Percentiles rank a stretch among this genome's conserved stretches.
Conservation (phyloP, 2,888 invertebrate species). For the Drosophila austrosaltans region DNA sequence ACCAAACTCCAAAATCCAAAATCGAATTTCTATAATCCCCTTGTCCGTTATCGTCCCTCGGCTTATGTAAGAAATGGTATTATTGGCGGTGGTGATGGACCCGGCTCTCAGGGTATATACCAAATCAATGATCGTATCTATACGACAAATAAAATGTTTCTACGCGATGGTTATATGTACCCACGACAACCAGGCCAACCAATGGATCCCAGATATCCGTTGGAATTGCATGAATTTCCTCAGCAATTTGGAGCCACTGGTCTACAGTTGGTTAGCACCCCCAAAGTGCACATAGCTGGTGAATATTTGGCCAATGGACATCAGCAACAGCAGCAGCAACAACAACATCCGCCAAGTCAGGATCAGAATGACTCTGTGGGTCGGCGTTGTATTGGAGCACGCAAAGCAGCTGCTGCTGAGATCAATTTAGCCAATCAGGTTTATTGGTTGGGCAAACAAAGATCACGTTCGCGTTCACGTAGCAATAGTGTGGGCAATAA, state of each 20-base stretch:
- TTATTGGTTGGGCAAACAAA: constrained; percentile 80
- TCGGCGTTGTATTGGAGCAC: constrained; percentile 66
- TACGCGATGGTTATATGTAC: constrained; percentile 82
- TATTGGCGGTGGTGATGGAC: constrained; percentile 78
- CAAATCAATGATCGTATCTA: constrained; percentile 82
- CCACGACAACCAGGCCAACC: constrained; percentile 81
- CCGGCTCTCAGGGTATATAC: constrained; percentile 78
- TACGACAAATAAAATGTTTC: constrained; percentile 81
- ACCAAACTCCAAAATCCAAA: constrained; percentile 74
- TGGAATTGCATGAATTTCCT: constrained; percentile 82
- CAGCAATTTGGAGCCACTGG: constrained; percentile 80
- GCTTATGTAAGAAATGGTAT: constrained; percentile 81
- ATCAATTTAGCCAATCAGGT: constrained; percentile 81
- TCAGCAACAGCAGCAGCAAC: constrained; percentile 39
- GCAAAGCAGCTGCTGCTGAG: constrained; percentile 77
- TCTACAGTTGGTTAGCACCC: constrained; percentile 76
- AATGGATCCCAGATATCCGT: constrained; percentile 82
- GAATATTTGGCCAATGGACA: constrained; percentile 78
- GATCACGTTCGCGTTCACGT: constrained; percentile 77
- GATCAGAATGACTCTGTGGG: constrained; percentile 49
- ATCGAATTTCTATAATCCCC: constrained; percentile 67
- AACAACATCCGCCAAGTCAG: constrained; percentile 46
- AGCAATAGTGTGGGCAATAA: constrained; percentile 80
- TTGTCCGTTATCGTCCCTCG: constrained; percentile 73
- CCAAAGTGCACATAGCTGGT: constrained; percentile 82